A percentile compares a stretch with the other conserved stretches of the same genome.
Evolutionary conservation across 2,888 invertebrate species (phyloP).

Genomic region (Plebejus melissa): DNA sequence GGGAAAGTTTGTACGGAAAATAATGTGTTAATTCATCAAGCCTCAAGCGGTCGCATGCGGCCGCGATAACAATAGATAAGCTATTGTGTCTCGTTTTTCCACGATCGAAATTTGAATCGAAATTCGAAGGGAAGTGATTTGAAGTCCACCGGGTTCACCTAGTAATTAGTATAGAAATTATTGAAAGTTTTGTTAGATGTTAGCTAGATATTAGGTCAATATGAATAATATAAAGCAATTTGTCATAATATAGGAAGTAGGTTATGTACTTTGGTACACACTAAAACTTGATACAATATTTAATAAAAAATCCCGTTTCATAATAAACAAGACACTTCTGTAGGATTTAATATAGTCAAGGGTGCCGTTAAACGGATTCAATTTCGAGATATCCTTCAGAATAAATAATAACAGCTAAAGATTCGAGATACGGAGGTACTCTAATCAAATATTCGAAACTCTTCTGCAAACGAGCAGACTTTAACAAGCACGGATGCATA

Average conservation of each 20-base stretch:
- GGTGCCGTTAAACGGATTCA: slow-evolving; percentile 22
- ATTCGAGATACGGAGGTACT: slow-evolving; percentile 55
- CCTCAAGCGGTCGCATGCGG: too few relatives aligned
- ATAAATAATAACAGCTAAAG: slow-evolving; percentile 44
- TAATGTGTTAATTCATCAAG: too few relatives aligned
- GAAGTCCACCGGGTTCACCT: too few relatives aligned
- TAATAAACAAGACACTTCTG: slow-evolving; percentile 10
- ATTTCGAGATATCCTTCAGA: slow-evolving; percentile 28
- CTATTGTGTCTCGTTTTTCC: too few relatives aligned
- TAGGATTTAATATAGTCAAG: slow-evolving; percentile 18
- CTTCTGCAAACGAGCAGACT: slow-evolving; percentile 58
- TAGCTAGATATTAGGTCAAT: not conserved
- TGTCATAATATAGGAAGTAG: not conserved
- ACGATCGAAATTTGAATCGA: too few relatives aligned
- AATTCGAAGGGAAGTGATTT: too few relatives aligned
- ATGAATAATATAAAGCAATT: not conserved
- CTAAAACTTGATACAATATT: not conserved
- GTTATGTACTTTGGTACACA: not conserved
- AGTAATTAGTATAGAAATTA: too few relatives aligned
- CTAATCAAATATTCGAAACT: slow-evolving; percentile 72
- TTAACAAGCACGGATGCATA: slow-evolving; percentile 58
- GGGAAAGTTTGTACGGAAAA: too few relatives aligned
- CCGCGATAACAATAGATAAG: too few relatives aligned
- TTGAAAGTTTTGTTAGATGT: too few relatives aligned
- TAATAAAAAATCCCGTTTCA: not conserved